Conservation (phyloP, 2,113 vertebrate species). For the Antennarius striatus region DNA sequence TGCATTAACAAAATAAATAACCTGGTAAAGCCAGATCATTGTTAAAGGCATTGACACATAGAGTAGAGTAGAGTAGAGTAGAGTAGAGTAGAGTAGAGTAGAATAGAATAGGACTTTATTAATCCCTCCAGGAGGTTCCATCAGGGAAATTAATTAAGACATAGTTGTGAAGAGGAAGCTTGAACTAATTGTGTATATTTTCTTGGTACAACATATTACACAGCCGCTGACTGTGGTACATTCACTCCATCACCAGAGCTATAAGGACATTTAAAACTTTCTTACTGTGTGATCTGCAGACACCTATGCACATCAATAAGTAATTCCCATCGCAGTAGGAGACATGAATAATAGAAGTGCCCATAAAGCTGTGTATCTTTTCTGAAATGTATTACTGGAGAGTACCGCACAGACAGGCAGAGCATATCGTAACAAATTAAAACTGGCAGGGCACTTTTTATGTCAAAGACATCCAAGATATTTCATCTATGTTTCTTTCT, state of each 20-base stretch:
- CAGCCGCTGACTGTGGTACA: background rate
- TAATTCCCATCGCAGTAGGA: slow-evolving; percentile 43
- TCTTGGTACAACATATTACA: too few species aligned
- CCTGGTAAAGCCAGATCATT: slow-evolving; percentile 15
- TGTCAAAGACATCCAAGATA: slow-evolving; percentile 44
- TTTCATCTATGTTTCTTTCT: slow-evolving; percentile 54
- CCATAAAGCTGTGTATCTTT: slow-evolving; percentile 41
- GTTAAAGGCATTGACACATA: slow-evolving; percentile 28
- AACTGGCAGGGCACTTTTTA: slow-evolving; percentile 35
- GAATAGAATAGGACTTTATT: background rate
- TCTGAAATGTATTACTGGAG: slow-evolving; percentile 46
- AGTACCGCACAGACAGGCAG: slow-evolving; percentile 32
- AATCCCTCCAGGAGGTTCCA: too few species aligned
- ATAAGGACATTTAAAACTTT: slow-evolving; percentile 39
- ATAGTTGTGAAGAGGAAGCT: background rate
- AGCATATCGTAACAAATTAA: slow-evolving; percentile 50
- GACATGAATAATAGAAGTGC: slow-evolving; percentile 66
- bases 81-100: too few species aligned
- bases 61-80: background rate
- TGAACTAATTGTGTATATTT: background rate
- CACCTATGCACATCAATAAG: slow-evolving; percentile 61
- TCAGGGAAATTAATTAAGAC: too few species aligned
- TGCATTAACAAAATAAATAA: too few species aligned
- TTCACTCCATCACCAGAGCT: slow-evolving; percentile 1
- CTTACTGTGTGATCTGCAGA: slow-evolving; percentile 38